Base-by-base conservation (phyloP, 2,113 vertebrate species). In the Microtus ochrogaster region DNA sequence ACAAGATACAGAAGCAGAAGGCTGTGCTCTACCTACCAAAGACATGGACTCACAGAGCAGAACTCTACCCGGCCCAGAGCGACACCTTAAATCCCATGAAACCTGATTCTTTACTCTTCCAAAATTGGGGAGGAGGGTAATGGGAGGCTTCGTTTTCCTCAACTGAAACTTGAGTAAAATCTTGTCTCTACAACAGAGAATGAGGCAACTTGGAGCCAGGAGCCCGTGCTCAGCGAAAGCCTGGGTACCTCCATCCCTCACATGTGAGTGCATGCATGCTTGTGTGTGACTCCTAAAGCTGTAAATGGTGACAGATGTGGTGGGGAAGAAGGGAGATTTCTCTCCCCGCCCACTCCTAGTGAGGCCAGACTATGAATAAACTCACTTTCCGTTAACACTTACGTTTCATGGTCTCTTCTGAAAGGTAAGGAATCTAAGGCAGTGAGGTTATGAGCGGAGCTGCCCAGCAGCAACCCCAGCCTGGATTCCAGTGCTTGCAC, bases 401-500 rank as follows among this genome's bases (percentile, higher is more conserved):
- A 44, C 0, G 22, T 61, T 16, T 61, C 26, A 7, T 61, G 16
- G 55, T 28, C 44, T 65, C 61, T 66, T 84, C 61, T 33, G 44
- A 65, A 84, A 65, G 13, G 9, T 21, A 33, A 47, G 11, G 41
- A 36, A 36, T 2, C 28, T 3, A 47, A 85, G 41, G 28, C 7
- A 47, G 61, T 12, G 17, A 22, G 82, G 33, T 33, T 84, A 21
- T 44, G 41, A 28, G 63, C 5, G 2, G 28, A 6, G 4, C 41
- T 44, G 28, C 28, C 63, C 83, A 85, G 41, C 14, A 63, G 41
- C 30, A 33, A 3, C 17, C 3, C 47, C 21, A 2, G 22, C 73
- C 28, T 0, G 26, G 55, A 1, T 44, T 3, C 68, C 33, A 28
- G 24, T 5, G 58, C 39, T 39, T 11, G 11, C 9, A 0, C 2